phyloP scores from a whole-genome alignment of 2,113 vertebrate genomes.

The Buteo buteo region DNA sequence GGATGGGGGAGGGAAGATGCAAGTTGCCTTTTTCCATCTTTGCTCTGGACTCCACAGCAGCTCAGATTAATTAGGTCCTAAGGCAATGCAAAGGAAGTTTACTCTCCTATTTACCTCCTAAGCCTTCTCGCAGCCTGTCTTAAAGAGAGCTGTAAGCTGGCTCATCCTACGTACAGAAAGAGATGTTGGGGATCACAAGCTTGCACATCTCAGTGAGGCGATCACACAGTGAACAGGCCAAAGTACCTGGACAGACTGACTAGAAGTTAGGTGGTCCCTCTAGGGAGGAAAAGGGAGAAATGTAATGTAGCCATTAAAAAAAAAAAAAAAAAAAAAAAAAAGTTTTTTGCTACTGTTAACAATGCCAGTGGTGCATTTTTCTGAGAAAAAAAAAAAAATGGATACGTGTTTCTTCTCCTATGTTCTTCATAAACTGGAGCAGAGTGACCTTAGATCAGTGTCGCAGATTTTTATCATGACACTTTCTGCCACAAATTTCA shows the following conservation, averaged over 20 bases:
- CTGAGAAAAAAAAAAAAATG: too few relatives aligned
- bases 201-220: not conserved
- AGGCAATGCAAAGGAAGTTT: not conserved
- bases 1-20: not conserved
- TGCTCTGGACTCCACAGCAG: not conserved
- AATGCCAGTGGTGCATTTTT: too few relatives aligned
- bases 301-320: too few relatives aligned
- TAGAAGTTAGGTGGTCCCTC: too few relatives aligned
- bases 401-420: too few relatives aligned
- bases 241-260: not conserved
- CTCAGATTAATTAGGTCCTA: not conserved
- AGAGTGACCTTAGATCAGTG: too few relatives aligned
- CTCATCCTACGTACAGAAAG: not conserved
- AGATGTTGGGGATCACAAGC: not conserved
- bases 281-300: too few relatives aligned
- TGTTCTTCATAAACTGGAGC: too few relatives aligned
- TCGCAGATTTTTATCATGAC: too few relatives aligned
- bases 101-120: not conserved
- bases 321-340: too few relatives aligned
- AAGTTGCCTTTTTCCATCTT: not conserved
- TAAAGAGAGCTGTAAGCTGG: not conserved
- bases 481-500: too few relatives aligned
- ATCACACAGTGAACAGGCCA: rapidly evolving
- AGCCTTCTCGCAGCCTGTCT: not conserved
- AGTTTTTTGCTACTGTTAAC: too few relatives aligned